A percentile compares a stretch with the other conserved stretches of the same genome.
phyloP scores from a whole-genome alignment of 2,113 vertebrate species.

The Sapajus apella region DNA sequence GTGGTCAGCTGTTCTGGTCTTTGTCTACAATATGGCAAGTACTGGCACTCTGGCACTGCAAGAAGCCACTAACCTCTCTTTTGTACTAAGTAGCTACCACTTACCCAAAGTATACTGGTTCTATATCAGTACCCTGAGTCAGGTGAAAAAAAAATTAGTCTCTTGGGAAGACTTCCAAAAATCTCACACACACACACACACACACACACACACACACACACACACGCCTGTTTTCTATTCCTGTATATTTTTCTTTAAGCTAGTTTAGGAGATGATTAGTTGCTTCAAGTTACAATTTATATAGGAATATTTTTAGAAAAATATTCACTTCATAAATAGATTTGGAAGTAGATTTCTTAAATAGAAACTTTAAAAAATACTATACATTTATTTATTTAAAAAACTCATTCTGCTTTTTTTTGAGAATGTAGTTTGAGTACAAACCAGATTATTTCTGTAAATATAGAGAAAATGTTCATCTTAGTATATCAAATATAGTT shows the following conservation, averaged over 20 bases:
- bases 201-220: background rate
- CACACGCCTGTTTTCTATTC: background rate
- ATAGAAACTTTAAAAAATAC: background rate
- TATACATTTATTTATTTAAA: background rate
- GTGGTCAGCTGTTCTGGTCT: background rate
- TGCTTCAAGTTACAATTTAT: background rate
- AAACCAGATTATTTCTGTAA: background rate
- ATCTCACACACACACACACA: background rate
- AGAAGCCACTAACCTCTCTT: fast-evolving
- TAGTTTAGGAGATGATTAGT: background rate
- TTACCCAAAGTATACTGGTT: background rate
- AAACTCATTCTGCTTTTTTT: background rate
- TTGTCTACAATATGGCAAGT: background rate
- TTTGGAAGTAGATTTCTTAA: background rate
- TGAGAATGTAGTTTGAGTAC: background rate
- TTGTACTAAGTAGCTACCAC: fast-evolving
- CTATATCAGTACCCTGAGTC: background rate
- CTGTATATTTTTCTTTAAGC: background rate
- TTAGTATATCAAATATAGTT: background rate
- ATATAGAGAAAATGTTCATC: background rate
- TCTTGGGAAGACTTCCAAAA: background rate
- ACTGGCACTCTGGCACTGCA: too few relatives aligned
- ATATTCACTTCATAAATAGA: background rate
- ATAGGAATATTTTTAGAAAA: background rate
- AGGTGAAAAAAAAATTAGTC: too few relatives aligned